Percentiles rank a stretch among this genome's conserved stretches.
These are phyloP conservation scores for Malurus cyaneus DNA, from an alignment of 2,113 vertebrate species.

Conservation along the genomic window DNA sequence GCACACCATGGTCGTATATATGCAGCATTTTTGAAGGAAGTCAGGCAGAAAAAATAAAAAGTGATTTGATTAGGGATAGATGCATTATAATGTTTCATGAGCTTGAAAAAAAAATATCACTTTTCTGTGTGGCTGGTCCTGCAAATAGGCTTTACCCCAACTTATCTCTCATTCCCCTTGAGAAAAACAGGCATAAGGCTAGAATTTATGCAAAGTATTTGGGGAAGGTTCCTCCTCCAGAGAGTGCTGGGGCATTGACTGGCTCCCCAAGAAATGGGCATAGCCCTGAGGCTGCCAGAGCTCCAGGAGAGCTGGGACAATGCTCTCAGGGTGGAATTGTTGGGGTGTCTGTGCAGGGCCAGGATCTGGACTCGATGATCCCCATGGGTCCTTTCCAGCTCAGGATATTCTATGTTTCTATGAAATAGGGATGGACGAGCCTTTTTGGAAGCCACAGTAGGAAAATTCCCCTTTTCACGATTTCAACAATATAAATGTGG, in stretches of 20 bases:
- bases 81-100: background rate
- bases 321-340: accelerated
- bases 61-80: constrained; percentile 26
- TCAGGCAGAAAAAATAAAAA: constrained; percentile 26
- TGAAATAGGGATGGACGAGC: background rate
- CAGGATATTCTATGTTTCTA: background rate
- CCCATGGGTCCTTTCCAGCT: background rate
- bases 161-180: background rate
- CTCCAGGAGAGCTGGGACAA: accelerated
- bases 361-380: background rate
- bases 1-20: background rate
- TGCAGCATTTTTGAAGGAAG: background rate
- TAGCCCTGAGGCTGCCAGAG: accelerated
- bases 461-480: background rate
- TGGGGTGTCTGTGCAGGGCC: background rate
- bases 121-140: background rate
- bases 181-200: background rate
- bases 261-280: background rate
- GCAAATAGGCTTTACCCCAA: background rate
- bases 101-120: background rate
- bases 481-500: background rate
- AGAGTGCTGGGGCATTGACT: background rate
- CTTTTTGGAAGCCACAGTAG: background rate
- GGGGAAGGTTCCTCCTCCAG: background rate
- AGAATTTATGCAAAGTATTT: background rate